Percentiles rank a stretch among this genome's conserved stretches.
These are phyloP conservation scores for Mimas tiliae DNA, from an alignment of 2,888 invertebrate species.

Conservation along the genomic window DNA sequence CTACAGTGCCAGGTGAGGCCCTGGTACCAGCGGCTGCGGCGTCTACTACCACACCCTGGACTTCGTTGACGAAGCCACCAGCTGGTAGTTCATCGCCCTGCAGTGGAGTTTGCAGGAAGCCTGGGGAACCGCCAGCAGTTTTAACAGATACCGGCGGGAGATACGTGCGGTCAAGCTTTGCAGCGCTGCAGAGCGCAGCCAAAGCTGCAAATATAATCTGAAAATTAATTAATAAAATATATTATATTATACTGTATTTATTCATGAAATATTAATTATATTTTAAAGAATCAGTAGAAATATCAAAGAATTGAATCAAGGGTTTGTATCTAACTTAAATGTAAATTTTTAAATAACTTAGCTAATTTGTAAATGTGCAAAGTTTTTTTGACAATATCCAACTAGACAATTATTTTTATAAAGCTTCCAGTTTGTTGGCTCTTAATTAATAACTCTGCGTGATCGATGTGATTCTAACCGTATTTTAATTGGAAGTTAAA, in stretches of 20 bases:
- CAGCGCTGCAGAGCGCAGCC: slow-evolving; percentile 67
- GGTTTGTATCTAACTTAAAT: not conserved
- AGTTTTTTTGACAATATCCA: not conserved
- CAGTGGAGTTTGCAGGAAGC: slow-evolving; percentile 42
- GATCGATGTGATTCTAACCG: slow-evolving; percentile 1
- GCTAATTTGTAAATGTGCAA: not conserved
- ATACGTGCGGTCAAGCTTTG: slow-evolving; percentile 67
- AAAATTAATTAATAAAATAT: slow-evolving; percentile 19
- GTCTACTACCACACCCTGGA: slow-evolving; percentile 75
- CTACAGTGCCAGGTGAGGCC: slow-evolving; percentile 52
- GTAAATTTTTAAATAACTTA: not conserved
- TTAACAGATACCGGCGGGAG: slow-evolving; percentile 66
- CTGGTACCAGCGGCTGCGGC: slow-evolving; percentile 69
- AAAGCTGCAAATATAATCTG: slow-evolving; percentile 71
- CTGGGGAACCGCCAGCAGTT: slow-evolving; percentile 66
- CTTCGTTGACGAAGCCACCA: slow-evolving; percentile 69
- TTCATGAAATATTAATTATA: too few relatives aligned
- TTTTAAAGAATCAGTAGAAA: not conserved
- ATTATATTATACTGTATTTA: not conserved
- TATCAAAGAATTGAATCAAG: not conserved
- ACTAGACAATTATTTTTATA: not conserved
- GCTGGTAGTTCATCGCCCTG: slow-evolving; percentile 50
- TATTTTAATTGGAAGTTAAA: slow-evolving; percentile 4
- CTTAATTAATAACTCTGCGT: slow-evolving; percentile 8
- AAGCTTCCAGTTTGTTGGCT: not conserved